These are phyloP conservation scores for Altica lythri DNA, from an alignment of 2,888 invertebrate species.

Conservation along the genomic window DNA sequence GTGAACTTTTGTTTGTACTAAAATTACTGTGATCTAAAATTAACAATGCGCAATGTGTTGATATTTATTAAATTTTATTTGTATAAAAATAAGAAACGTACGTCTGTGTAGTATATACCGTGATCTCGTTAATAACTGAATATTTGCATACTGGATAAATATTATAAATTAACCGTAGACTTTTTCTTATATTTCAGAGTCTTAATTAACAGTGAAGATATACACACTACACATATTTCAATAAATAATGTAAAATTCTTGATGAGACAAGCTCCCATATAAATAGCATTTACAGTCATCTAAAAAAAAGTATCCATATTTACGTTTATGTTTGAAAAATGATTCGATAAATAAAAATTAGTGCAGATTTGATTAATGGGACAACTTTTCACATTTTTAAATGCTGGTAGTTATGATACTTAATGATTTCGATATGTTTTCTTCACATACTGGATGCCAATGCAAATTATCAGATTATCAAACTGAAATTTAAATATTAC, in stretches of 20 bases:
- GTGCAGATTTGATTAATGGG: constrained; percentile 9
- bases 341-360: constrained; percentile 9
- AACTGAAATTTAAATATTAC: too few species aligned
- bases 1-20: too few species aligned
- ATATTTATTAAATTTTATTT: too few species aligned
- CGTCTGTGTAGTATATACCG: too few species aligned
- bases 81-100: too few species aligned
- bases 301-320: constrained; percentile 2
- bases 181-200: constrained; percentile 4
- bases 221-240: not conserved
- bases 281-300: not conserved
- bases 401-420: constrained; percentile 6
- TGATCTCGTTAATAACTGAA: constrained; percentile 10
- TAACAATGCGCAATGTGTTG: too few species aligned
- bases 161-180: constrained; percentile 6
- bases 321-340: constrained; percentile 5
- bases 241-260: constrained; percentile 11
- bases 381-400: constrained; percentile 2
- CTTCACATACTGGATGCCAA: constrained; percentile 6
- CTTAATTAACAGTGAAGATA: constrained; percentile 3
- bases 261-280: constrained; percentile 5
- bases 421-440: constrained; percentile 6
- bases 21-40: too few species aligned
- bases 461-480: too few species aligned
- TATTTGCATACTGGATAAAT: constrained; percentile 9